Evolutionary conservation across 2,797 vertebrate species (phyloP), one percentile per base, ranked within the genome.

Genomic region (Siniperca undulata): DNA sequence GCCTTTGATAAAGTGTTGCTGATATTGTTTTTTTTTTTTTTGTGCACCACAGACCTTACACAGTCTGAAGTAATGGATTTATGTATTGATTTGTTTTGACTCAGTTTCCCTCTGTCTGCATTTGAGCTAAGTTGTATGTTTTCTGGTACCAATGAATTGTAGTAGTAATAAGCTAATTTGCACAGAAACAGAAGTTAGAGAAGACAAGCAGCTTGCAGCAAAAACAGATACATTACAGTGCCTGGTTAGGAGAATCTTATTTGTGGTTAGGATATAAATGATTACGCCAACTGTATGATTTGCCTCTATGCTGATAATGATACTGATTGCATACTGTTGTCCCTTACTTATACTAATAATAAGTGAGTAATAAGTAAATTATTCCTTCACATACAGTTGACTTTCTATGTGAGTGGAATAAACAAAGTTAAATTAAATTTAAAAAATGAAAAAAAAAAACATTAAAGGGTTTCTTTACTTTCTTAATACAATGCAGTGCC

Each of bases 31-130:
- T 11, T 5, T 56, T 74, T 27, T 60, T 55, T 60, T 81, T 71
- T 66, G 61, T 78, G 75, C 72, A 77, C 58, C 22, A 30, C 46
- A 53, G 56, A 76, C 14, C 46, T 20, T 34, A 38, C 4, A 2
- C 10, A 60, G 22, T 78, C 74, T 70, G 7, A 58, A 81, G 58
- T 78, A 75, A 81, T 74, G 52, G 36, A 85, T 81, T 77, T 80
- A 75, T 85, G 46, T 46, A 87, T 74, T 74, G 81, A 85, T 85
- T 72, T 82, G 38, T 72, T 86, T 81, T 71, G 19, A 62, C 70
- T 76, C 40, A 13, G 24, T 22, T 80, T 76, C 36, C 55, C 42
- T 44, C 65, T 55, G 60, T 66, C 60, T 86, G 59, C 22, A 4
- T 79, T 34, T 69, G 34, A 42, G 69, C 50, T 66, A 52, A 46